phyloP scores from a whole-genome alignment of 2,888 invertebrate genomes.

The Ischnura elegans region DNA sequence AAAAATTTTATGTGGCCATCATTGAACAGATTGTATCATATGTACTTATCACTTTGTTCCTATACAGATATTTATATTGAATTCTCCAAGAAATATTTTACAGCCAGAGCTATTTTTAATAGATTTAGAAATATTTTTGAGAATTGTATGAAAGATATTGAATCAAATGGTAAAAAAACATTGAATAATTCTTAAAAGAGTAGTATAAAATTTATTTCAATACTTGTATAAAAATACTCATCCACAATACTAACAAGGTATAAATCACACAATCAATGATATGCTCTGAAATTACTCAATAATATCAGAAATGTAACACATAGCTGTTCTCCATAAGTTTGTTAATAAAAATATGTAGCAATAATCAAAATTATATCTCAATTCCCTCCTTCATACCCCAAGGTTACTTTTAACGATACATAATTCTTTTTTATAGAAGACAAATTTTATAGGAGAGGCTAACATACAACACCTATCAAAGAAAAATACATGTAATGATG shows the following conservation, averaged over 20 bases:
- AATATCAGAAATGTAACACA: slow-evolving; percentile 24
- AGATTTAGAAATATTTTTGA: background rate
- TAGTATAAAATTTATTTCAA: slow-evolving; percentile 56
- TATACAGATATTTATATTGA: background rate
- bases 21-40: no score
- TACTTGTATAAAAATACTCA: slow-evolving; percentile 58
- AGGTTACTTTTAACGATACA: slow-evolving; percentile 12
- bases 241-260: slow-evolving; percentile 41
- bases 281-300: slow-evolving; percentile 28
- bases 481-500: background rate
- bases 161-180: background rate
- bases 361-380: slow-evolving; percentile 6
- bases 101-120: background rate
- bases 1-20: no score
- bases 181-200: background rate
- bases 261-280: slow-evolving; percentile 40
- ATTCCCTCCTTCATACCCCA: background rate
- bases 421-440: slow-evolving; percentile 22
- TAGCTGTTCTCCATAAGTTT: background rate
- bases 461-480: background rate
- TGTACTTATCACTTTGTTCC: background rate
- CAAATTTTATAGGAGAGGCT: slow-evolving; percentile 12
- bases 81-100: background rate
- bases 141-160: background rate
- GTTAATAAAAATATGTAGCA: slow-evolving; percentile 62